A percentile compares a stretch with the other conserved stretches of the same genome.
Conservation (phyloP, 1,140 invertebrate genomes). For the Tetragnatha versicolor region DNA sequence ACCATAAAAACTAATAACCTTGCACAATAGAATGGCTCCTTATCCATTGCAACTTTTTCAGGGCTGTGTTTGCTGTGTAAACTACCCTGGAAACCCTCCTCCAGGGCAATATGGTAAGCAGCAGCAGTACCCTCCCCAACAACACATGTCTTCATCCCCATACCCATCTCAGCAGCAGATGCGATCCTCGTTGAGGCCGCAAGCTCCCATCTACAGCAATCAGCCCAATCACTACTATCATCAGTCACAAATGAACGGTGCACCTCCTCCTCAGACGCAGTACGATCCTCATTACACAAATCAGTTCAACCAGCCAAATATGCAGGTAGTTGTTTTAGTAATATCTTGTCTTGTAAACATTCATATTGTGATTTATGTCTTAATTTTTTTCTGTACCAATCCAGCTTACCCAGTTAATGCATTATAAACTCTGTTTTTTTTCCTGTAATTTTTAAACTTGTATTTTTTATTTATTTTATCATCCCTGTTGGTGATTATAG, state of each 20-base stretch:
- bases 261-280: constrained; percentile 60
- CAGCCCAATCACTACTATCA: constrained; percentile 68
- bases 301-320: constrained; percentile 36
- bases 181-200: constrained; percentile 61
- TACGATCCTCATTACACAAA: constrained; percentile 50
- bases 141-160: constrained; percentile 13
- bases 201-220: constrained; percentile 69
- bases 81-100: constrained; percentile 42
- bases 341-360: too few species aligned
- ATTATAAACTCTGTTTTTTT: too few species aligned
- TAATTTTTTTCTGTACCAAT: too few species aligned
- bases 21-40: too few species aligned
- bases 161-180: constrained; percentile 51
- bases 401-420: too few species aligned
- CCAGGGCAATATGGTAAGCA: constrained; percentile 27
- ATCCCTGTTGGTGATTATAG: too few species aligned
- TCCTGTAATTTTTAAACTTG: neutral
- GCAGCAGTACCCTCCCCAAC: constrained; percentile 23
- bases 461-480: neutral
- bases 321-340: constrained; percentile 42
- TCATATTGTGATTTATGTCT: too few species aligned
- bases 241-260: constrained; percentile 60
- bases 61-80: constrained; percentile 39
- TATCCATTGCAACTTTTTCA: too few species aligned
- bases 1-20: too few species aligned